These are phyloP conservation scores for Abrostola triplasia DNA, from an alignment of 2,888 invertebrate species.

Conservation along the genomic window DNA sequence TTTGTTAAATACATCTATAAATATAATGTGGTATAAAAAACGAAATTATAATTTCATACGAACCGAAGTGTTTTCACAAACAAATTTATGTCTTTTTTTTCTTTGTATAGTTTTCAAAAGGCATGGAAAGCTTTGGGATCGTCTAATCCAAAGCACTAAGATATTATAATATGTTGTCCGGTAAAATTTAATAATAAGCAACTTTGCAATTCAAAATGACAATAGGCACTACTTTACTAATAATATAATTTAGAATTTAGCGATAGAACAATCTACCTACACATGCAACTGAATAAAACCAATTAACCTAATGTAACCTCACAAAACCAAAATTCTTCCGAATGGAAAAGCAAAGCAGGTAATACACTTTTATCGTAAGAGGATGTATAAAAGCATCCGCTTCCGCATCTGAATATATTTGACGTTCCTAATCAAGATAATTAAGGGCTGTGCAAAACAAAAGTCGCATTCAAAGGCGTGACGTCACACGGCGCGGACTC, in stretches of 20 bases:
- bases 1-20: too few species aligned
- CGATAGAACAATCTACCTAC: neutral
- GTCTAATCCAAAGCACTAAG: too few species aligned
- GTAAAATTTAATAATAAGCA: too few species aligned
- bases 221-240: too few species aligned
- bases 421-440: slow-evolving; percentile 79
- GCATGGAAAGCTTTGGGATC: too few species aligned
- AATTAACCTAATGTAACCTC: slow-evolving; percentile 22
- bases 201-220: too few species aligned
- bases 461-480: slow-evolving; percentile 74
- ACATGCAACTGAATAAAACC: neutral
- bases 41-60: too few species aligned
- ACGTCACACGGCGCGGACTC: slow-evolving; percentile 66
- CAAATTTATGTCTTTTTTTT: too few species aligned
- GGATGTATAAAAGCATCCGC: slow-evolving; percentile 31
- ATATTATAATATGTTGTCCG: too few species aligned
- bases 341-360: slow-evolving; percentile 6
- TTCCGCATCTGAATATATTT: slow-evolving; percentile 50
- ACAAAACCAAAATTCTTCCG: slow-evolving; percentile 7
- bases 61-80: too few species aligned
- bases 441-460: slow-evolving; percentile 80
- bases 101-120: too few species aligned
- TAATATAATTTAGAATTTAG: neutral
- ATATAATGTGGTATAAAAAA: too few species aligned
- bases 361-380: slow-evolving; percentile 15